Conservation (phyloP, 1,140 invertebrate genomes). For the Drosophila pachea region DNA sequence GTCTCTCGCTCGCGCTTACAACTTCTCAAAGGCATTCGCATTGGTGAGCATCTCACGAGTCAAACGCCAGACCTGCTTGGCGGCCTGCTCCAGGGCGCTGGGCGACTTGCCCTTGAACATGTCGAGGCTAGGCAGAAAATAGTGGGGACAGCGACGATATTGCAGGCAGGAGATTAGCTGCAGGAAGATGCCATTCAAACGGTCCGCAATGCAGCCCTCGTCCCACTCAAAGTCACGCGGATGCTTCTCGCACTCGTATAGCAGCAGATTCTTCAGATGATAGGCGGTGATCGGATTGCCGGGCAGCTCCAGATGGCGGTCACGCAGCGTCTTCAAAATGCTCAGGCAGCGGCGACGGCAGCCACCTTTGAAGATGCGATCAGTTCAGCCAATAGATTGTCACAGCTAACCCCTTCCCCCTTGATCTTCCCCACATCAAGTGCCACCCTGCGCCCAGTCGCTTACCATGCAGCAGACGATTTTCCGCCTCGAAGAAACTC, state of each 20-base stretch:
- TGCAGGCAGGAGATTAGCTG: conserved; percentile 97
- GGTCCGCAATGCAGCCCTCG: conserved; percentile 91
- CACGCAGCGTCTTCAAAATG: conserved; percentile 92
- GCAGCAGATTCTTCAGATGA: conserved; percentile 92
- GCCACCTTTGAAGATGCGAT: conserved; percentile 79
- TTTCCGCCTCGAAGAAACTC: conserved; percentile 93
- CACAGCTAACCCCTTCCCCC: neutral
- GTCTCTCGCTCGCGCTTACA: conserved; percentile 80
- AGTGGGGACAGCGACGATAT: conserved; percentile 94
- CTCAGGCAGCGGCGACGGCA: conserved; percentile 90
- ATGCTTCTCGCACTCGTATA: conserved; percentile 98
- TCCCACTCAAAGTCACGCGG: conserved; percentile 95
- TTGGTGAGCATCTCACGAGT: conserved; percentile 93
- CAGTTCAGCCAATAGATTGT: conserved; percentile 2
- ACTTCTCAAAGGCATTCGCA: conserved; percentile 91
- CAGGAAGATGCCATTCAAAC: conserved; percentile 94
- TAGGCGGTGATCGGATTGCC: conserved; percentile 92
- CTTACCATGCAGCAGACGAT: conserved; percentile 87
- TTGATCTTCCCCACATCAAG: too few species aligned
- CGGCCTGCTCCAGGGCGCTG: conserved; percentile 91
- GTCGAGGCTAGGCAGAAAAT: conserved; percentile 92
- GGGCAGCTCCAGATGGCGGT: conserved; percentile 92
- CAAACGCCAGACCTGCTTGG: conserved; percentile 95
- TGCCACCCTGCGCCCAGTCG: neutral
- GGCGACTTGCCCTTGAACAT: conserved; percentile 93